Conservation (phyloP, 2,797 vertebrate species). For the Kryptopterus vitreolus region DNA sequence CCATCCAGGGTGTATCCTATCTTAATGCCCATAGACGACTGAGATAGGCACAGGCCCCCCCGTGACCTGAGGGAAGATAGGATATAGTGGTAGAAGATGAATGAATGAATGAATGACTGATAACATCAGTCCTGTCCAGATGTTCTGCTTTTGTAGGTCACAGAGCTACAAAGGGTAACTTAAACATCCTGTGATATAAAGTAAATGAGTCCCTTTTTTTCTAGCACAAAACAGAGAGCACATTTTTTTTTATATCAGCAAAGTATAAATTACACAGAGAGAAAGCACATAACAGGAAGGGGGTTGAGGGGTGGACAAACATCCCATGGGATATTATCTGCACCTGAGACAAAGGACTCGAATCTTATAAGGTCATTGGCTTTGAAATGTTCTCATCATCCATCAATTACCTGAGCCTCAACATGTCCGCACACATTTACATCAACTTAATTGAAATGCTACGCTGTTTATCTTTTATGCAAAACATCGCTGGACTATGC, state of each 20-base stretch:
- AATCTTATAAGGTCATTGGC: conserved; percentile 29
- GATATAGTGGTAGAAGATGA: too few species aligned
- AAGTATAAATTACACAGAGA: neutral
- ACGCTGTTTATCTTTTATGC: conserved; percentile 33
- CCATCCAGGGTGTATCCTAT: too few species aligned
- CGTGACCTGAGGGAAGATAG: too few species aligned
- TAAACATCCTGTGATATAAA: neutral
- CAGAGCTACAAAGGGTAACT: neutral
- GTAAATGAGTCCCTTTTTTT: too few species aligned
- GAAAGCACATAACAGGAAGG: neutral
- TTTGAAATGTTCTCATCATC: conserved; percentile 32
- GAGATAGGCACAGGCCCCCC: too few species aligned
- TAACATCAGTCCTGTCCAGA: too few species aligned
- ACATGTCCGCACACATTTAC: conserved; percentile 40
- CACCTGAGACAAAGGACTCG: conserved; percentile 22
- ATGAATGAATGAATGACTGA: neutral
- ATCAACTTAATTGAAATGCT: conserved; percentile 46
- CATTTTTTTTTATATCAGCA: conserved; percentile 6
- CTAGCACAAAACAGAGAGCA: neutral
- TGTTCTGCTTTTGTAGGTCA: neutral
- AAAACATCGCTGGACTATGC: conserved; percentile 19
- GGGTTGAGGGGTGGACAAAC: neutral
- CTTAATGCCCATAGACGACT: too few species aligned
- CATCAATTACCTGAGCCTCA: conserved; percentile 42
- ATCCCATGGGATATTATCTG: conserved; percentile 11